A percentile compares a stretch with the other conserved stretches of the same genome.
These are phyloP conservation scores for Gambusia affinis DNA, from an alignment of 2,113 vertebrate genomes.

Conservation along the genomic window DNA sequence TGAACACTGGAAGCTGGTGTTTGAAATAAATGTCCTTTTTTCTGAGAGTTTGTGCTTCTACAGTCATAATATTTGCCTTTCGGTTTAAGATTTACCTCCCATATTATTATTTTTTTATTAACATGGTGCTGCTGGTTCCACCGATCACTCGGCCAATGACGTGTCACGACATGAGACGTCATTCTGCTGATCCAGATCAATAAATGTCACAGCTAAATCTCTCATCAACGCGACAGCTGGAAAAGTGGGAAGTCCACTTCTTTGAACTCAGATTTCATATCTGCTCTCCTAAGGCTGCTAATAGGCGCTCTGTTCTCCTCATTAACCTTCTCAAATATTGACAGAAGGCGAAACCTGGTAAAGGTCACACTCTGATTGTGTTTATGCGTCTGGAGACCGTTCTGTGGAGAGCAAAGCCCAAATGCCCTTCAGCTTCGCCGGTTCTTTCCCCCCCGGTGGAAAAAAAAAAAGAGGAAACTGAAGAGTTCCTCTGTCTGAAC, in stretches of 20 bases:
- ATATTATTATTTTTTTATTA: not conserved
- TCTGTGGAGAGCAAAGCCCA: not conserved
- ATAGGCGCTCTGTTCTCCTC: conserved; percentile 21
- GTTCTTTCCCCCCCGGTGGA: conserved; percentile 16
- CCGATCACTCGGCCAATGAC: not conserved
- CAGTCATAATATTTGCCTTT: not conserved
- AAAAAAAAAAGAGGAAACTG: conserved; percentile 48
- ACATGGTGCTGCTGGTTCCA: no score
- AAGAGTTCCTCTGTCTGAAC: conserved; percentile 46
- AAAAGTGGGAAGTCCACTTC: conserved; percentile 11
- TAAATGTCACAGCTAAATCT: conserved; percentile 33
- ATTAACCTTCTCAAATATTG: conserved; percentile 67
- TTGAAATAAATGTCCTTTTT: not conserved
- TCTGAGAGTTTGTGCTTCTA: not conserved
- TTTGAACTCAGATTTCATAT: conserved; percentile 9
- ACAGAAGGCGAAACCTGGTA: conserved; percentile 18
- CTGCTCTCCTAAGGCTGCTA: not conserved
- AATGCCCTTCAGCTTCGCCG: not conserved
- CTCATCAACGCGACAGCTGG: conserved; percentile 10
- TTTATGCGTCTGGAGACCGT: conserved; percentile 2
- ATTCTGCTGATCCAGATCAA: conserved; percentile 16
- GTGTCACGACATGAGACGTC: not conserved
- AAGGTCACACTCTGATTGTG: conserved; percentile 27
- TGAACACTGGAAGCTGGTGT: not conserved
- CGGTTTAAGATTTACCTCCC: not conserved